A percentile compares a stretch with the other conserved stretches of the same genome.
phyloP scores from a whole-genome alignment of 2,888 invertebrate genomes.

The Metellina segmentata region DNA sequence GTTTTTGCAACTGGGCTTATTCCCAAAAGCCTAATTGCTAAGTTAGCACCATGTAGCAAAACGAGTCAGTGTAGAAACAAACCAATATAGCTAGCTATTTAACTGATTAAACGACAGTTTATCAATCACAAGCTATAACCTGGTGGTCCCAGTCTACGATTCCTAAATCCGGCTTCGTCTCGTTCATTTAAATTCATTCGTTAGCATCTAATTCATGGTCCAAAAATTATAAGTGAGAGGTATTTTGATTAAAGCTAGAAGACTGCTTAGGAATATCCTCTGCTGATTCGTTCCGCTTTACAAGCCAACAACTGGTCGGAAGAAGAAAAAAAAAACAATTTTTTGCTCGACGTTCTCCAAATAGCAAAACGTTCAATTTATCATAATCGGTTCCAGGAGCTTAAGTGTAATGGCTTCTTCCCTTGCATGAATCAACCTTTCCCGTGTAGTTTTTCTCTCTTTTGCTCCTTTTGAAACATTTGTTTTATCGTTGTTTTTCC shows the following conservation, averaged over 20 bases:
- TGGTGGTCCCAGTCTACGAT: not conserved
- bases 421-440: not conserved
- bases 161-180: not conserved
- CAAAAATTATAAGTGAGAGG: not conserved
- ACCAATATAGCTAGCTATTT: no score
- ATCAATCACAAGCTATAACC: not conserved
- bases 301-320: not conserved
- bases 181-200: not conserved
- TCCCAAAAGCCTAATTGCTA: no score
- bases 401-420: not conserved
- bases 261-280: not conserved
- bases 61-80: no score
- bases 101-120: not conserved
- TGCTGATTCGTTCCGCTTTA: not conserved
- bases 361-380: not conserved
- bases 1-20: no score
- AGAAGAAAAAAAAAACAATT: not conserved
- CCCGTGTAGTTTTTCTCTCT: not conserved
- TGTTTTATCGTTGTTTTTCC: slow-evolving; percentile 6
- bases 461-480: not conserved
- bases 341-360: not conserved
- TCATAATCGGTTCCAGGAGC: not conserved
- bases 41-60: no score
- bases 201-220: not conserved
- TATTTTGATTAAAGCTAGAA: no score